Evolutionary conservation across 1,140 invertebrate species (phyloP), one percentile per base, ranked within the genome.

Genomic region (Conus ventricosus): DNA sequence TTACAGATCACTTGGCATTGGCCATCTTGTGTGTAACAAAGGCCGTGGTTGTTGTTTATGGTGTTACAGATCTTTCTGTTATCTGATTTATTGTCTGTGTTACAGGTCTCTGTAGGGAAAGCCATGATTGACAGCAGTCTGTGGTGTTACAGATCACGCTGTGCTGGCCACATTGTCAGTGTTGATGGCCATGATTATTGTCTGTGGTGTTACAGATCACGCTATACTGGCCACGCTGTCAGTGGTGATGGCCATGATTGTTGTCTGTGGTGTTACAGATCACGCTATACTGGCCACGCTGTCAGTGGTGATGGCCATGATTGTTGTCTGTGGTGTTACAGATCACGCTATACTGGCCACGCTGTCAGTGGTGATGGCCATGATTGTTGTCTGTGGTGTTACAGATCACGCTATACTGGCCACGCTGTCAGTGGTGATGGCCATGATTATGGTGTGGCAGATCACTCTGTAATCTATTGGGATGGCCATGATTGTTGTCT

Each of bases 251-350:
- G 60, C 60, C 60, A 83, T 83, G 81, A 63, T 63, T 39, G n/a
- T n/a, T n/a, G n/a, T n/a, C n/a, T n/a, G n/a, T n/a, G n/a, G n/a
- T n/a, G n/a, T n/a, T 51, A 25, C 57, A 84, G 82, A 84, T 10
- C 54, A 60, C 25, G 2, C 82, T 6, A 55, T 39, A n/a, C 54
- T 84, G 55, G 23, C 5, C 20, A 84, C 57, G 39, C 54, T 84
- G 82, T 84, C 82, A 4, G 82, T 84, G n/a, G 82, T 63, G 23
- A 53, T 53, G 82, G 82, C 82, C n/a, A 83, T 83, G 81, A n/a
- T n/a, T n/a, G n/a, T n/a, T n/a, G n/a, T n/a, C n/a, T n/a, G n/a
- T n/a, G n/a, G n/a, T n/a, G n/a, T n/a, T 51, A 25, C 57, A 84
- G 82, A 84, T 10, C 54, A 60, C 25, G 2, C 82, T 13, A 84